Base-by-base conservation (phyloP, 2,888 invertebrate genomes). In the Pyrgus malvae region DNA sequence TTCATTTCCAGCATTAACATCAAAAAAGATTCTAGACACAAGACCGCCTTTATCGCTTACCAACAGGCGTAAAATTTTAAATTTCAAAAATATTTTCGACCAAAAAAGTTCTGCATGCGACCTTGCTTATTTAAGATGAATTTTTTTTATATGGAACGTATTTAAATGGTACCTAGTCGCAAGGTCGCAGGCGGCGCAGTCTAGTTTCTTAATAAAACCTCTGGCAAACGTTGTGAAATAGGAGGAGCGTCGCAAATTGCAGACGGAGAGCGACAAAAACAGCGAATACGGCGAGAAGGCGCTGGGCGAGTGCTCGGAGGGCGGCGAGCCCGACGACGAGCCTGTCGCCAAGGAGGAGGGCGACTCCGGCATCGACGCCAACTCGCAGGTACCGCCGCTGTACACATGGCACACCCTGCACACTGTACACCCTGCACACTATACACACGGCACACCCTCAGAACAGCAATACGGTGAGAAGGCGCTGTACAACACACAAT, bases 351-450 rank as follows among this genome's bases (percentile, higher is more conserved):
- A 95, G 70, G 97, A 97, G 78, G 97, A 97, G 78, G 96, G 96
- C 19, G 96, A 96, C 82, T 96, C 96, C 65, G 97, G 97, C 60
- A 96, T 97, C 67, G 97, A 97, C 80, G 95, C 95, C 57, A 95
- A 95, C 81, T 95, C 95, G 67, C 96, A 97, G 87, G 89, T 87
- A 64, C 14, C 12, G 12, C 33, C 3, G 3, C 3, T 12, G 12
- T 9, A 29, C n/a, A 7, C 0, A 23, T 1, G n/a, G 6, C 21
- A 21, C 21, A 21, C 21, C 3, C 21, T n/a, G 6, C 21, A 21
- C 21, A 21, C 21, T n/a, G 6, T 6, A 21, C 21, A 21, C 21
- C 3, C 21, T n/a, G 6, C 21, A 21, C 21, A 21, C 21, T n/a
- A 21, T 14, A 33, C 14, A 14, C 33, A 14, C 33, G n/a, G 3